Percentiles rank a stretch among this genome's conserved stretches.
Conservation (phyloP, 2,888 invertebrate genomes). For the Agrilus cyanescens region DNA sequence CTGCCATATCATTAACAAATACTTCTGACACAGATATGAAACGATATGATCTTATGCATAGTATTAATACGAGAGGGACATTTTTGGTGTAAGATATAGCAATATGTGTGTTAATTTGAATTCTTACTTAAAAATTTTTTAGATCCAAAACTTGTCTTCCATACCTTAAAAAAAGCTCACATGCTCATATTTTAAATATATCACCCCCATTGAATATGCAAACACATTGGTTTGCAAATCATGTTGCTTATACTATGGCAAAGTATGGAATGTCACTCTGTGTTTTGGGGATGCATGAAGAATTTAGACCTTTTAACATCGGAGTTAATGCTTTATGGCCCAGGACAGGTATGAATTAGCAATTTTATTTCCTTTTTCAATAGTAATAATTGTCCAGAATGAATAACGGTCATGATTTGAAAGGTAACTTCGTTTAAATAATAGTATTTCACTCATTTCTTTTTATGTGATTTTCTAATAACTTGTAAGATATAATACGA, state of each 20-base stretch:
- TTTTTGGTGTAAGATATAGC: slow-evolving; percentile 67
- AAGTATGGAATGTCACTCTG: slow-evolving; percentile 99
- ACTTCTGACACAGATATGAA: slow-evolving; percentile 88
- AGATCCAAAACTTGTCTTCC: slow-evolving; percentile 88
- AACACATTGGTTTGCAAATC: slow-evolving; percentile 79
- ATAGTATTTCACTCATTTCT: slow-evolving; percentile 3
- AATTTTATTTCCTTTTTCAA: too few relatives aligned
- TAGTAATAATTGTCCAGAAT: too few relatives aligned
- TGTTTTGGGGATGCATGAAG: slow-evolving; percentile 92
- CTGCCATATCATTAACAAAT: slow-evolving; percentile 77
- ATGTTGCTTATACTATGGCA: slow-evolving; percentile 96
- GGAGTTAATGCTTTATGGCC: slow-evolving; percentile 97
- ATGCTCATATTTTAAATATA: slow-evolving; percentile 89
- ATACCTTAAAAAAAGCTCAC: slow-evolving; percentile 70
- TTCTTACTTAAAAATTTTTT: slow-evolving; percentile 22
- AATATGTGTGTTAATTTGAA: background rate
- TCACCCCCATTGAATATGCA: slow-evolving; percentile 89
- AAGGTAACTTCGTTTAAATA: too few relatives aligned
- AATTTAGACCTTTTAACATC: slow-evolving; percentile 70
- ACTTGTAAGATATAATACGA: background rate
- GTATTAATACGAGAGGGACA: slow-evolving; percentile 88
- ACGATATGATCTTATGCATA: slow-evolving; percentile 91
- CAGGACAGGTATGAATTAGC: slow-evolving; percentile 53
- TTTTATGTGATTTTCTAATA: slow-evolving; percentile 1
- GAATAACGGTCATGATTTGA: too few relatives aligned